A percentile compares a stretch with the other conserved stretches of the same genome.
phyloP scores from a whole-genome alignment of 2,113 vertebrate species.

The Sturnus vulgaris region DNA sequence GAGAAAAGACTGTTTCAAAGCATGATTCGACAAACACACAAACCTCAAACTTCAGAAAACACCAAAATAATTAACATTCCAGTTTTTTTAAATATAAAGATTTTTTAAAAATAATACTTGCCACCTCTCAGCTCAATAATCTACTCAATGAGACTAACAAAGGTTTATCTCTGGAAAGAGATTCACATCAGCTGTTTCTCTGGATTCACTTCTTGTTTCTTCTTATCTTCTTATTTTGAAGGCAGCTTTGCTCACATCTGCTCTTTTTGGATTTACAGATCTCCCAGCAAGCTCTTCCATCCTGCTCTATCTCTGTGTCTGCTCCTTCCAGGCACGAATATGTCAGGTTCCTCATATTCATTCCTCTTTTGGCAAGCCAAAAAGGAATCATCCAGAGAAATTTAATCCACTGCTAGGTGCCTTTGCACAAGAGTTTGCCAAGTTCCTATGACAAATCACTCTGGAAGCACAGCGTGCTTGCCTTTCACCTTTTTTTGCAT shows the following conservation, averaged over 20 bases:
- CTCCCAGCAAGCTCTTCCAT: not conserved
- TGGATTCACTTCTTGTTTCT: not conserved
- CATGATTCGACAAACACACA: not conserved
- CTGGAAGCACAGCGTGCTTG: not conserved
- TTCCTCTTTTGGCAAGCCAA: not conserved
- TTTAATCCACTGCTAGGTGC: not conserved
- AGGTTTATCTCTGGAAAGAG: not conserved
- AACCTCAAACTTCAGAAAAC: not conserved
- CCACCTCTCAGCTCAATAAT: not conserved
- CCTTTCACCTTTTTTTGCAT: not conserved
- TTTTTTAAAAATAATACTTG: not conserved
- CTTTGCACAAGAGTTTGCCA: not conserved
- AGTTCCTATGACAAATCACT: not conserved
- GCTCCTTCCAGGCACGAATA: not conserved
- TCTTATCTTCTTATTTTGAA: not conserved
- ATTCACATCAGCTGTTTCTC: not conserved
- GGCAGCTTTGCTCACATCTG: not conserved
- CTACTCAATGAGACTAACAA: not conserved
- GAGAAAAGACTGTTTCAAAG: not conserved
- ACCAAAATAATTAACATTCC: not conserved
- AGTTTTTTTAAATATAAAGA: not conserved
- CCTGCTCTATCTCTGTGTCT: not conserved
- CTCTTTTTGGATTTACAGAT: not conserved
- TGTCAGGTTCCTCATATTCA: not conserved
- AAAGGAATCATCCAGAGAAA: not conserved